These are phyloP conservation scores for Solenodon paradoxus DNA, from an alignment of 2,113 vertebrate genomes.

Conservation along the genomic window DNA sequence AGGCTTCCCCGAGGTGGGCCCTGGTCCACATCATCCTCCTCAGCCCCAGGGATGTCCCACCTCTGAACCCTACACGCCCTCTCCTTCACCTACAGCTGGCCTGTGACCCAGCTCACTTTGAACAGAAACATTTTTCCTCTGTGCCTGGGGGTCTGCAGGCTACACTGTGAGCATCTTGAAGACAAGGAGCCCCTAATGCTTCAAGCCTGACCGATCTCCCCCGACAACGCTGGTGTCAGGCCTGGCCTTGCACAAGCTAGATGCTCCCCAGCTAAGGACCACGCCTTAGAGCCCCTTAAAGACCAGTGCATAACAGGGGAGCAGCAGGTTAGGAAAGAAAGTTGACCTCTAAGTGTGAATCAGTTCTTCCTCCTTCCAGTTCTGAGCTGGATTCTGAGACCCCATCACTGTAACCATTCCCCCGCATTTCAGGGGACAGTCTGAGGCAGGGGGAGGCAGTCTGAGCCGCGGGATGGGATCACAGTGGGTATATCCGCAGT, in stretches of 20 bases:
- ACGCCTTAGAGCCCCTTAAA: neutral
- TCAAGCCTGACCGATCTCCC: neutral
- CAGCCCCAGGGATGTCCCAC: accelerated
- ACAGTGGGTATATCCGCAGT: neutral
- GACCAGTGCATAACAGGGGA: neutral
- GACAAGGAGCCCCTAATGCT: neutral
- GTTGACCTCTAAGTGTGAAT: neutral
- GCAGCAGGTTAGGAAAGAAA: neutral
- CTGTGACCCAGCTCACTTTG: no score
- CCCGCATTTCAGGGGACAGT: neutral
- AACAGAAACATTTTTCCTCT: neutral
- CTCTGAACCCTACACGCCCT: neutral
- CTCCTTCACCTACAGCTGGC: neutral
- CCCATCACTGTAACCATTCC: accelerated
- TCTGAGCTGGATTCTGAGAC: neutral
- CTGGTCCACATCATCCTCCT: neutral
- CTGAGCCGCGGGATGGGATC: neutral
- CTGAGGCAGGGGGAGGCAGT: neutral
- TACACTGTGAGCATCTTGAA: neutral
- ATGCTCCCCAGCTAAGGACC: neutral
- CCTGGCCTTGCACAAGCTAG: neutral
- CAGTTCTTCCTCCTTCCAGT: neutral
- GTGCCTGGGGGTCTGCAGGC: neutral
- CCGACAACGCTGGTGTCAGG: no score
- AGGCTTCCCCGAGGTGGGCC: neutral